phyloP scores from a whole-genome alignment of 2,113 vertebrate species.

The Pelvicachromis taeniatus region DNA sequence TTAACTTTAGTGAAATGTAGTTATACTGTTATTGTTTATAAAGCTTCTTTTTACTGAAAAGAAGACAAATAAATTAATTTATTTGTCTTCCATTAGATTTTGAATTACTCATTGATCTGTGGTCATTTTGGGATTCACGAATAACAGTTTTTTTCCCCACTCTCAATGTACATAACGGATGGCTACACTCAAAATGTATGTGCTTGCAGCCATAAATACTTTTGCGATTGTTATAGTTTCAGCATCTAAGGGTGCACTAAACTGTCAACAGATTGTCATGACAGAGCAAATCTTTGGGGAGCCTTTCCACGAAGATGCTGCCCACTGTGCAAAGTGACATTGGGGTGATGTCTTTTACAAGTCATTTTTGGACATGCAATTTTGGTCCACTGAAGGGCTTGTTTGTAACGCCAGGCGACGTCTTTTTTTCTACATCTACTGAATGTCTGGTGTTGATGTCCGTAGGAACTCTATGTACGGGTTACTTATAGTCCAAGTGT shows the following conservation, averaged over 20 bases:
- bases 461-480: not conserved
- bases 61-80: too few relatives aligned
- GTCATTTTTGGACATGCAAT: not conserved
- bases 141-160: accelerated
- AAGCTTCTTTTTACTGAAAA: not conserved
- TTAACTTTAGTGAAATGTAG: not conserved
- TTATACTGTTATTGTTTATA: not conserved
- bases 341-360: not conserved
- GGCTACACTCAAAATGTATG: not conserved
- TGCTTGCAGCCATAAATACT: not conserved
- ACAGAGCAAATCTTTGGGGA: not conserved
- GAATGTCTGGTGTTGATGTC: not conserved
- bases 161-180: not conserved
- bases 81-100: not conserved
- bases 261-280: not conserved
- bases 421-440: not conserved
- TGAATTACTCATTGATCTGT: not conserved
- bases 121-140: not conserved
- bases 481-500: not conserved
- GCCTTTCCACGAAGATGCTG: not conserved
- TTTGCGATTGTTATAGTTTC: not conserved
- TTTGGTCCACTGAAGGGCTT: not conserved
- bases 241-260: not conserved
- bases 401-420: not conserved
- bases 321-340: not conserved